Evolutionary conservation across 2,797 vertebrate genomes (phyloP).

Genomic region (Etheostoma nigrum): DNA sequence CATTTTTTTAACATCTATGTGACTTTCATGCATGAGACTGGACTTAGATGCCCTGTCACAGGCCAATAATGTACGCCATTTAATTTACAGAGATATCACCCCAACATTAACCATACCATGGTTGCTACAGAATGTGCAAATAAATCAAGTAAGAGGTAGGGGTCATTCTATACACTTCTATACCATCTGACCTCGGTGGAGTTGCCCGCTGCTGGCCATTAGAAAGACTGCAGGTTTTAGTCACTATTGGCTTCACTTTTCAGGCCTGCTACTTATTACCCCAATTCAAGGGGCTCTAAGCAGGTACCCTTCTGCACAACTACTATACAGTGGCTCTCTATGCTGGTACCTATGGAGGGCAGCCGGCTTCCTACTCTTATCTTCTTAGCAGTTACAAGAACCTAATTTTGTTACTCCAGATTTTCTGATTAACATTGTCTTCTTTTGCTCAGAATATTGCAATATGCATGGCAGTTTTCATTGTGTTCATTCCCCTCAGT

Average conservation of each 20-base stretch:
- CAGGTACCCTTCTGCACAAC: not conserved
- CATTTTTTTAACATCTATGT: too few relatives aligned
- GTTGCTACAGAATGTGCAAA: not conserved
- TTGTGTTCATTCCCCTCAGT: not conserved
- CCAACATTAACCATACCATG: not conserved
- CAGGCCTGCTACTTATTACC: not conserved
- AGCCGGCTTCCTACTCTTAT: not conserved
- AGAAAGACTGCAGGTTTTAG: too few relatives aligned
- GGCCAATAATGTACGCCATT: not conserved
- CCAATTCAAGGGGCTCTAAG: not conserved
- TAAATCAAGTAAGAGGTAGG: too few relatives aligned
- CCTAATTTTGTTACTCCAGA: not conserved
- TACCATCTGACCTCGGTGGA: too few relatives aligned
- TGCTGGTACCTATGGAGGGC: not conserved
- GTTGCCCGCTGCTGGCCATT: too few relatives aligned
- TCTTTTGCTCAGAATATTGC: not conserved
- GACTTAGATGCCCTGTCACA: not conserved
- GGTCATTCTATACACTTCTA: too few relatives aligned
- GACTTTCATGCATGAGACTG: not conserved
- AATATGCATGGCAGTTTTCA: not conserved
- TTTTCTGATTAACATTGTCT: not conserved
- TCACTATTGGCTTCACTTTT: too few relatives aligned
- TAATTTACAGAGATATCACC: not conserved
- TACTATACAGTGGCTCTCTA: not conserved
- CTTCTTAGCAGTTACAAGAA: not conserved